These are phyloP conservation scores for Gymnothorax reevesii DNA, from an alignment of 2,797 vertebrate genomes.

Conservation along the genomic window DNA sequence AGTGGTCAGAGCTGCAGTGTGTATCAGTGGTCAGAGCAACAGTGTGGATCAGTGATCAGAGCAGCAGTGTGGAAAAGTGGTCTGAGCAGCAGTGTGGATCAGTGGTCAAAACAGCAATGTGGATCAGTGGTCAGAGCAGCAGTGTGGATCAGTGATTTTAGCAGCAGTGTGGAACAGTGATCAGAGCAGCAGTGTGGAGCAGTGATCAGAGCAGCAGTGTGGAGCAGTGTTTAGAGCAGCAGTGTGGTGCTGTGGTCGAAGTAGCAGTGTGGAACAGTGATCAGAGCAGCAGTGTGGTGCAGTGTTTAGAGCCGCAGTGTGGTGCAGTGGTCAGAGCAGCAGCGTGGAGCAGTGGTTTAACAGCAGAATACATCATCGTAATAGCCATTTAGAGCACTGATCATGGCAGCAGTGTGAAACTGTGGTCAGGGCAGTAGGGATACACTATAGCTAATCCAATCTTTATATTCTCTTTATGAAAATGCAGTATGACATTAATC, in stretches of 20 bases:
- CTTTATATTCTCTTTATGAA: not conserved
- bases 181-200: not conserved
- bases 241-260: not conserved
- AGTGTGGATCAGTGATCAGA: not conserved
- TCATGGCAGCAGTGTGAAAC: not conserved
- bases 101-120: not conserved
- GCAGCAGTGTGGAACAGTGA: not conserved
- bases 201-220: not conserved
- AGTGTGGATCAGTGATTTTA: not conserved
- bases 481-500: not conserved
- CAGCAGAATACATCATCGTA: too few species aligned
- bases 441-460: too few species aligned
- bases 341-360: not conserved
- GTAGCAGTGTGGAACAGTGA: too few species aligned
- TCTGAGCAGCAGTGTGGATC: not conserved
- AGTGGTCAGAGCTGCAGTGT: not conserved
- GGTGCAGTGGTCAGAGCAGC: too few species aligned
- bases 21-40: not conserved
- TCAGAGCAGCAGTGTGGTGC: too few species aligned
- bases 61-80: not conserved
- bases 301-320: too few species aligned
- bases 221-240: not conserved
- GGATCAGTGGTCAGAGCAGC: not conserved
- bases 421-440: not conserved
- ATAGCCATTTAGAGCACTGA: not conserved